phyloP scores from a whole-genome alignment of 2,888 invertebrate genomes.

The Venusia cambrica region DNA sequence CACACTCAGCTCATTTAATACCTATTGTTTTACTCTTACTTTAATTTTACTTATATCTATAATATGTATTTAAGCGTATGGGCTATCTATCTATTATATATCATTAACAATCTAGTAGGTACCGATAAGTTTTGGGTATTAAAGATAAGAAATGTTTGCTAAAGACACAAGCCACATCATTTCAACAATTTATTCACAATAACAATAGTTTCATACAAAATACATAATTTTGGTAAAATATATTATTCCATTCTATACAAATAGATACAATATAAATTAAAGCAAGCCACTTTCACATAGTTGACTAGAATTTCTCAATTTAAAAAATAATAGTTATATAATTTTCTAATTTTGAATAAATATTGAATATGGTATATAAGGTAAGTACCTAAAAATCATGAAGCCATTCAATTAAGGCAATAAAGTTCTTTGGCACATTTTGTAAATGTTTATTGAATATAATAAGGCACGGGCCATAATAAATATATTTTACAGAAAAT shows the following conservation, averaged over 20 bases:
- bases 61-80: no score
- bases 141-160: no score
- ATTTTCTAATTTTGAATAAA: no score
- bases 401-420: constrained; percentile 39
- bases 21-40: no score
- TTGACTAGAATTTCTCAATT: constrained; percentile 51
- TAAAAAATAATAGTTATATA: constrained; percentile 18
- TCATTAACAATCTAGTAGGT: no score
- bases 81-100: no score
- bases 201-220: constrained; percentile 73
- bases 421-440: constrained; percentile 52
- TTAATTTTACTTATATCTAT: no score
- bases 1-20: no score
- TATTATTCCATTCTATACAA: constrained; percentile 40
- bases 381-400: constrained; percentile 29
- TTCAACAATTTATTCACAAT: constrained; percentile 66
- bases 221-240: constrained; percentile 59
- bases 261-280: constrained; percentile 32
- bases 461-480: constrained; percentile 66
- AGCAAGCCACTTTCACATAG: constrained; percentile 40
- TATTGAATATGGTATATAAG: no score
- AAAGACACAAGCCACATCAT: no score
- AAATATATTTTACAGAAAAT: constrained; percentile 25
- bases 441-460: constrained; percentile 41
- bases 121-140: no score